These are phyloP conservation scores for Cyclina sinensis DNA, from an alignment of 1,140 invertebrate genomes.

Conservation along the genomic window DNA sequence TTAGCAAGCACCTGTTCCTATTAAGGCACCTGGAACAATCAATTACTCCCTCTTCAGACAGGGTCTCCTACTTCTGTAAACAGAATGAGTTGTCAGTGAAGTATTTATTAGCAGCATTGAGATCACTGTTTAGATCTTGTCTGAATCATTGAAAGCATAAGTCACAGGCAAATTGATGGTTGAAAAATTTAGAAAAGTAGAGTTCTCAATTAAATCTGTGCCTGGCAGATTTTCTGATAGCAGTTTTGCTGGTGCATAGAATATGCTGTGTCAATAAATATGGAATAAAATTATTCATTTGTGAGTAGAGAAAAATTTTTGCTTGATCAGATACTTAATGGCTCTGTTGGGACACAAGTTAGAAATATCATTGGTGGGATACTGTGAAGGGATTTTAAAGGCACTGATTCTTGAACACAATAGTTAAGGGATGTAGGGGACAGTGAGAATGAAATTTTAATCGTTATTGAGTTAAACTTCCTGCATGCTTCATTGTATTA, in stretches of 20 bases:
- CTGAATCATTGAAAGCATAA: background rate
- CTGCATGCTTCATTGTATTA: no score
- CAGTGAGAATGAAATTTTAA: no score
- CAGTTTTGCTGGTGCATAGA: no score
- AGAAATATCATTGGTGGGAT: background rate
- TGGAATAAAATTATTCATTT: background rate
- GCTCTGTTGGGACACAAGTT: no score
- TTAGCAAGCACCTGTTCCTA: slow-evolving; percentile 5
- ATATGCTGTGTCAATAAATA: background rate
- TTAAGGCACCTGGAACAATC: slow-evolving; percentile 7
- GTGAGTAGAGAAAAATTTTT: background rate
- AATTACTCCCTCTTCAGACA: background rate
- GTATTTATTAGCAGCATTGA: background rate
- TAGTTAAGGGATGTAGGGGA: no score
- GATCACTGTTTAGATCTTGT: background rate
- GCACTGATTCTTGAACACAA: background rate
- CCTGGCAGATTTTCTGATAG: background rate
- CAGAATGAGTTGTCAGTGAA: background rate
- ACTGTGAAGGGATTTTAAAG: background rate
- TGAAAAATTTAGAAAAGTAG: background rate
- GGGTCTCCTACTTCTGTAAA: background rate
- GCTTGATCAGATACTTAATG: no score
- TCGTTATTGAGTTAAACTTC: no score
- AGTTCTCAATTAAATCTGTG: background rate
- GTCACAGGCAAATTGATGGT: background rate